Conservation (phyloP, 2,113 vertebrate species). For the Rhinoderma darwinii region DNA sequence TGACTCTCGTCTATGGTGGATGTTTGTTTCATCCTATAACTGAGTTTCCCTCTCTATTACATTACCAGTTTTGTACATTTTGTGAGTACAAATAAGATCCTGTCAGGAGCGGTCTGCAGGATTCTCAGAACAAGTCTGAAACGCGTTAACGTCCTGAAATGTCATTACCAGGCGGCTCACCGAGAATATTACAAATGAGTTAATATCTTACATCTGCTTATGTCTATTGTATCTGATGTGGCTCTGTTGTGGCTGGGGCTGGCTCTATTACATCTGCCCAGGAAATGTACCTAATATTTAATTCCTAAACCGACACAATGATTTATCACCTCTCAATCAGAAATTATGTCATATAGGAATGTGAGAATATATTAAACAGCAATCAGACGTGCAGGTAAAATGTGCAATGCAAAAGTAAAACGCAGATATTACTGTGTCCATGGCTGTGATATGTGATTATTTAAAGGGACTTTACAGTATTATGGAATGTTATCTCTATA, state of each 20-base stretch:
- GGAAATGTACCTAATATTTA: slow-evolving; percentile 26
- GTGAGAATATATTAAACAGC: slow-evolving; percentile 23
- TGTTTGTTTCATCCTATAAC: neutral
- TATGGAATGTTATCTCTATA: too few relatives aligned
- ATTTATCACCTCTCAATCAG: slow-evolving; percentile 44
- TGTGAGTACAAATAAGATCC: neutral
- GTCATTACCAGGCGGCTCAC: neutral
- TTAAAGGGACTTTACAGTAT: neutral
- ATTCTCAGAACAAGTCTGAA: neutral
- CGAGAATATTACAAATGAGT: slow-evolving; percentile 1
- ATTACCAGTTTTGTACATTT: neutral
- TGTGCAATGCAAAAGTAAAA: neutral
- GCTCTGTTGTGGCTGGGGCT: too few relatives aligned
- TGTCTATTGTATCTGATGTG: neutral
- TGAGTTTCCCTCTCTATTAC: neutral
- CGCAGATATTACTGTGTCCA: neutral
- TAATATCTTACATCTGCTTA: slow-evolving; percentile 25
- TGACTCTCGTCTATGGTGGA: neutral
- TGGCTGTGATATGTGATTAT: neutral
- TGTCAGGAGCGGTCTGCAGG: neutral
- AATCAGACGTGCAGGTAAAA: neutral
- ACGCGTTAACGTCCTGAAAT: neutral
- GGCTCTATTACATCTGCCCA: slow-evolving; percentile 14
- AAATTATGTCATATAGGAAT: neutral
- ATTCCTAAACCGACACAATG: slow-evolving; percentile 17